Evolutionary conservation across 2,888 invertebrate species (phyloP).

Genomic region (Caenorhabditis plicata): DNA sequence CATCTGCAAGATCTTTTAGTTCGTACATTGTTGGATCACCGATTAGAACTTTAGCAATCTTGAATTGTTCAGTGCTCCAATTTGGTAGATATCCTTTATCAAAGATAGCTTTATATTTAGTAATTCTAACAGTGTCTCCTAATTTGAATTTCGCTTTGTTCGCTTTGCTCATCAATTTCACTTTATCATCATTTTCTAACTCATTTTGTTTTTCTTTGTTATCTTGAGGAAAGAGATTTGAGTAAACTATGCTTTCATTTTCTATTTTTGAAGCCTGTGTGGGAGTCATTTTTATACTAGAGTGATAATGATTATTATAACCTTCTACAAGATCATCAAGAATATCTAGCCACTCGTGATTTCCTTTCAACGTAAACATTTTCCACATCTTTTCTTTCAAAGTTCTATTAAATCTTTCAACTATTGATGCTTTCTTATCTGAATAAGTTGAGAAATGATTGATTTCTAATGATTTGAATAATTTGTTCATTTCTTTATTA

Average conservation of each 20-base stretch:
- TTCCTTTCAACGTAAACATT: slow-evolving; percentile 38
- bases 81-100: too few species aligned
- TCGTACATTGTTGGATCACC: too few species aligned
- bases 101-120: slow-evolving; percentile 39
- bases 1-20: too few species aligned
- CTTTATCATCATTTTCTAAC: slow-evolving; percentile 2
- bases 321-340: slow-evolving; percentile 26
- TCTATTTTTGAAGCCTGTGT: slow-evolving; percentile 22
- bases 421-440: slow-evolving; percentile 40
- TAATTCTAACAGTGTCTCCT: slow-evolving; percentile 35
- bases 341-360: slow-evolving; percentile 42
- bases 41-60: too few species aligned
- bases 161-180: neutral
- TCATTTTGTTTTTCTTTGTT: slow-evolving; percentile 1
- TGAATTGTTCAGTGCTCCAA: too few species aligned
- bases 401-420: slow-evolving; percentile 43
- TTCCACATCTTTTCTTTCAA: slow-evolving; percentile 41
- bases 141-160: too few species aligned
- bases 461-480: slow-evolving; percentile 37
- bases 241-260: slow-evolving; percentile 10
- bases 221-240: slow-evolving; percentile 12
- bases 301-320: slow-evolving; percentile 45
- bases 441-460: slow-evolving; percentile 35
- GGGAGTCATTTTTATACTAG: slow-evolving; percentile 39
- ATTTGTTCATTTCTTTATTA: slow-evolving; percentile 27